Evolutionary conservation across 1,140 invertebrate genomes (phyloP).

Genomic region (Drosophila bocki): DNA sequence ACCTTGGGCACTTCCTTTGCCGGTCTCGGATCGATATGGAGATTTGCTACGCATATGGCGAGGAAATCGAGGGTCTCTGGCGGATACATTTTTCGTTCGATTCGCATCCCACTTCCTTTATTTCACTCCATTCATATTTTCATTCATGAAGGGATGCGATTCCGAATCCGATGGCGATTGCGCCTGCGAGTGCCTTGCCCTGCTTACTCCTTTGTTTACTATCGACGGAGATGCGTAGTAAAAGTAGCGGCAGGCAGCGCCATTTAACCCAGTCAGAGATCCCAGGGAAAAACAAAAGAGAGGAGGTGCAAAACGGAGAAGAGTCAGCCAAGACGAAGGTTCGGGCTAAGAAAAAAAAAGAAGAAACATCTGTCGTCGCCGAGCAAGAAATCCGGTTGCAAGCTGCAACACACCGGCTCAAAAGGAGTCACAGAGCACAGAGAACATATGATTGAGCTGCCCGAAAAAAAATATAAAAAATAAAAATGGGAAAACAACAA

Average conservation of each 20-base stretch:
- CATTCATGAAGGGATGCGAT: conserved; percentile 54
- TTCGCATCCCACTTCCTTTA: not conserved
- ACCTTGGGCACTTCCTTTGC: conserved; percentile 30
- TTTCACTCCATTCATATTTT: conserved; percentile 58
- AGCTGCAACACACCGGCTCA: conserved; percentile 70
- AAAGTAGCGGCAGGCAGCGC: conserved; percentile 54
- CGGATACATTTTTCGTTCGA: conserved; percentile 18
- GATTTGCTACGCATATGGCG: conserved; percentile 39
- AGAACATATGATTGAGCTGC: conserved; percentile 74
- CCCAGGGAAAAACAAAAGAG: conserved; percentile 2
- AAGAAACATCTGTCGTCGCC: conserved; percentile 67
- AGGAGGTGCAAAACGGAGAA: conserved; percentile 19
- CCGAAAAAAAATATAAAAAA: conserved; percentile 31
- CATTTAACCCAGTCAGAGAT: conserved; percentile 59
- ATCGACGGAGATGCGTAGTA: conserved; percentile 58
- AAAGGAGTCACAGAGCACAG: conserved; percentile 40
- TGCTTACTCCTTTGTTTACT: conserved; percentile 65
- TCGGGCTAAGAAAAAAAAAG: conserved; percentile 19
- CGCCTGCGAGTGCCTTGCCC: conserved; percentile 4
- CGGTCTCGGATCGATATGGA: conserved; percentile 12
- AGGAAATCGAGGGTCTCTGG: conserved; percentile 19
- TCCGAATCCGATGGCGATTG: not conserved
- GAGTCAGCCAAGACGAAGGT: conserved; percentile 2
- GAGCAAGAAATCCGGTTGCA: conserved; percentile 66
- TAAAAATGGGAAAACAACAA: conserved; percentile 30